Evolutionary conservation across 1,140 invertebrate genomes (phyloP).

Genomic region (Rhopalosiphum padi): DNA sequence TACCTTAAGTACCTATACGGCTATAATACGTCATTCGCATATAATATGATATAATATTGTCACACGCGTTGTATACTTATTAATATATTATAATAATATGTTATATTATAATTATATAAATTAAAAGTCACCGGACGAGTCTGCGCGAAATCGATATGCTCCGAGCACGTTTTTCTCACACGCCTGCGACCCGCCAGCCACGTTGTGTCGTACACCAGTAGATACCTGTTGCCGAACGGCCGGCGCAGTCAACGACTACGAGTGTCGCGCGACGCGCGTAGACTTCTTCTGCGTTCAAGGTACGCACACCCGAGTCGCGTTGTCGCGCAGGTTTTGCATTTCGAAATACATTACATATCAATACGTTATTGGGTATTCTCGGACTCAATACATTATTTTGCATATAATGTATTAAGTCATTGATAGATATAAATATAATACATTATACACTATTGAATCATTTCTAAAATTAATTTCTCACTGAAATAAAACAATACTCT

Average conservation of each 20-base stretch:
- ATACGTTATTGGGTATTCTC: not conserved
- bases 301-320: not conserved
- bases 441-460: too few species aligned
- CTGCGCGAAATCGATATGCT: conserved; percentile 43
- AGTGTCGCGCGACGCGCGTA: too few species aligned
- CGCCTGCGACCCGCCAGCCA: not conserved
- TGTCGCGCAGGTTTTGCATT: not conserved
- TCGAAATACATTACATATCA: not conserved
- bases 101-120: conserved; percentile 18
- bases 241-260: not conserved
- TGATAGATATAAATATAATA: too few species aligned
- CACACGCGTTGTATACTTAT: not conserved
- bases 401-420: too few species aligned
- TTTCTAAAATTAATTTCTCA: too few species aligned
- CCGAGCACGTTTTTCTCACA: conserved; percentile 25
- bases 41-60: conserved; percentile 6
- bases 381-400: not conserved
- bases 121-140: not conserved
- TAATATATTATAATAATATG: not conserved
- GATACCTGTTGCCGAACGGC: not conserved
- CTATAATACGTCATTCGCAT: not conserved
- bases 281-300: not conserved
- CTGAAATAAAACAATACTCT: too few species aligned
- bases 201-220: not conserved
- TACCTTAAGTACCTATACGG: not conserved